These are phyloP conservation scores for Pseudopodoces humilis DNA, from an alignment of 2,113 vertebrate species.

Conservation along the genomic window DNA sequence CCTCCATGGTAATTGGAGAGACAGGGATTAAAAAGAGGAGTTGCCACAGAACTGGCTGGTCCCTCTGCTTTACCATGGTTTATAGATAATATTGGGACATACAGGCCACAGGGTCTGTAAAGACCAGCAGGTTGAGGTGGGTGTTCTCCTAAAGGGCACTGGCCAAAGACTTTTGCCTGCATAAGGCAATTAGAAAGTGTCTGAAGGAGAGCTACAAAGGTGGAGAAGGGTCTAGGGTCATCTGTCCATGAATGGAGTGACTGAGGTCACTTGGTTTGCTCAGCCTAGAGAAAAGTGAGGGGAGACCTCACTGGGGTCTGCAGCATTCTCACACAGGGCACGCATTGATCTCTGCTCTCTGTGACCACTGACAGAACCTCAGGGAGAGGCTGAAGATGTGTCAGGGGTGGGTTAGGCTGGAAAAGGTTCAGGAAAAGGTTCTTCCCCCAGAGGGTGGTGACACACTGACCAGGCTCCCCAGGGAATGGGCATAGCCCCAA, in stretches of 20 bases:
- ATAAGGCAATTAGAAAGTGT: not conserved
- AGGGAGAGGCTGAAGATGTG: not conserved
- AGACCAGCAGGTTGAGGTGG: not conserved
- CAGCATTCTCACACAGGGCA: not conserved
- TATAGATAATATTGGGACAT: not conserved
- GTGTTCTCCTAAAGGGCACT: not conserved
- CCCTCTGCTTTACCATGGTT: not conserved
- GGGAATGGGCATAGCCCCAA: rapidly evolving
- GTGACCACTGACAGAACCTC: not conserved
- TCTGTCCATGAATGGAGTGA: not conserved
- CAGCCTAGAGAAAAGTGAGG: not conserved
- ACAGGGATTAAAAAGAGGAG: conserved; percentile 23
- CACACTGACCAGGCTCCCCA: not conserved
- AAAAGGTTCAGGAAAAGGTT: not conserved
- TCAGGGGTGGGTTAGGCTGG: not conserved
- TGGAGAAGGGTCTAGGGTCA: not conserved
- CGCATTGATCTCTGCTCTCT: not conserved
- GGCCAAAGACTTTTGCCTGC: not conserved
- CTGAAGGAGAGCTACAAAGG: not conserved
- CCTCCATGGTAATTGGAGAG: not conserved
- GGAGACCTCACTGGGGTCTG: not conserved
- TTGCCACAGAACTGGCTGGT: not conserved
- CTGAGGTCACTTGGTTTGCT: not conserved
- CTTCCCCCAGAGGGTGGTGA: no score
- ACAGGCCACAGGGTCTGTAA: not conserved